Evolutionary conservation across 2,113 vertebrate species (phyloP).

Genomic region (Machaerirhynchus nigripectus): DNA sequence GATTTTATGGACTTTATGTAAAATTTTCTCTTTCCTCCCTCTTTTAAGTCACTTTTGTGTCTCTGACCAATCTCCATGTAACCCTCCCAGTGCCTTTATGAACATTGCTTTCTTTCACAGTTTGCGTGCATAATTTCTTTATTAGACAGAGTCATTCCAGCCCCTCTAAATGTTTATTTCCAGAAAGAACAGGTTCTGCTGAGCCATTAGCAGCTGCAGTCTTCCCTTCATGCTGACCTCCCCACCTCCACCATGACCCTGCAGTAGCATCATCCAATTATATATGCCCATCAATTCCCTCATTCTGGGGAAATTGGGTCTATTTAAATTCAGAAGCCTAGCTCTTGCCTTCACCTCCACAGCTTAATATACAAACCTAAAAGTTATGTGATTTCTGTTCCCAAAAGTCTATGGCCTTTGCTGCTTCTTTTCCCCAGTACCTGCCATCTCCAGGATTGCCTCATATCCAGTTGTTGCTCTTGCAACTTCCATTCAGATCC

Average conservation of each 20-base stretch:
- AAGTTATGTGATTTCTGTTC: neutral
- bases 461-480: neutral
- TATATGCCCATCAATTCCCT: neutral
- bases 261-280: slow-evolving; percentile 45
- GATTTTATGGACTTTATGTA: neutral
- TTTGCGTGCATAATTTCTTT: neutral
- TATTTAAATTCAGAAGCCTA: slow-evolving; percentile 38
- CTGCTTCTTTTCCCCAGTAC: neutral
- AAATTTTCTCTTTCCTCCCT: neutral
- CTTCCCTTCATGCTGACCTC: neutral
- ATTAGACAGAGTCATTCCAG: neutral
- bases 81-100: neutral
- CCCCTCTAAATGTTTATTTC: slow-evolving; percentile 32
- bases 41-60: neutral
- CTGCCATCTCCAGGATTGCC: neutral
- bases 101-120: neutral
- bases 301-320: neutral
- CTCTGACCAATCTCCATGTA: neutral
- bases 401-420: neutral
- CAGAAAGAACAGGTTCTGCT: neutral
- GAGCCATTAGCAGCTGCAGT: neutral
- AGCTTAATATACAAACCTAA: slow-evolving; percentile 16
- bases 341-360: slow-evolving; percentile 8
- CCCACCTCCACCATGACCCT: neutral
- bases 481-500: neutral